Conservation (phyloP, 2,888 invertebrate genomes). For the Lycocerus yunnanus region DNA sequence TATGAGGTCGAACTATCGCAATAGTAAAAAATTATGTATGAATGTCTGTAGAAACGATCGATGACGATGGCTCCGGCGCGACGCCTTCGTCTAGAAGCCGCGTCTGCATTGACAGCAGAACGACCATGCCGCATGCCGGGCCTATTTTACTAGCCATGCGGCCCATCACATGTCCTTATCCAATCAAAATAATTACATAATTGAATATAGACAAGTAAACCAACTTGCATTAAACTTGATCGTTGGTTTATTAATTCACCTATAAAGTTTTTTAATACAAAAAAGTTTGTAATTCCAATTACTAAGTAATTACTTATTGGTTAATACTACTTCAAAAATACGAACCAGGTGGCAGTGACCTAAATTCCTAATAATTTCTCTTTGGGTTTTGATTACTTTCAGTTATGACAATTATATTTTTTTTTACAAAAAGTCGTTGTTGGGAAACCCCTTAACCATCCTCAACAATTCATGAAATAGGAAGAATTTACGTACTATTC, state of each 20-base stretch:
- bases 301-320: neutral
- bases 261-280: neutral
- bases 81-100: slow-evolving; percentile 47
- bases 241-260: neutral
- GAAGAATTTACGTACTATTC: neutral
- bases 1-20: slow-evolving; percentile 40
- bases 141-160: slow-evolving; percentile 21
- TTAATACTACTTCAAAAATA: neutral
- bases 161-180: slow-evolving; percentile 14
- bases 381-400: neutral
- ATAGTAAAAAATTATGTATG: slow-evolving; percentile 48
- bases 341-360: no score
- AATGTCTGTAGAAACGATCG: slow-evolving; percentile 51
- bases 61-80: slow-evolving; percentile 54
- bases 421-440: neutral
- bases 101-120: slow-evolving; percentile 43
- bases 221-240: neutral
- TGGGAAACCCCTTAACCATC: neutral
- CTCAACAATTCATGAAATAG: neutral
- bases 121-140: slow-evolving; percentile 27
- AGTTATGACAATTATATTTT: neutral
- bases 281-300: neutral
- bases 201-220: neutral
- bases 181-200: neutral
- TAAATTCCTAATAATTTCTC: neutral